Conservation (phyloP, 2,888 invertebrate species). For the Drosophila kambysellisi region DNA sequence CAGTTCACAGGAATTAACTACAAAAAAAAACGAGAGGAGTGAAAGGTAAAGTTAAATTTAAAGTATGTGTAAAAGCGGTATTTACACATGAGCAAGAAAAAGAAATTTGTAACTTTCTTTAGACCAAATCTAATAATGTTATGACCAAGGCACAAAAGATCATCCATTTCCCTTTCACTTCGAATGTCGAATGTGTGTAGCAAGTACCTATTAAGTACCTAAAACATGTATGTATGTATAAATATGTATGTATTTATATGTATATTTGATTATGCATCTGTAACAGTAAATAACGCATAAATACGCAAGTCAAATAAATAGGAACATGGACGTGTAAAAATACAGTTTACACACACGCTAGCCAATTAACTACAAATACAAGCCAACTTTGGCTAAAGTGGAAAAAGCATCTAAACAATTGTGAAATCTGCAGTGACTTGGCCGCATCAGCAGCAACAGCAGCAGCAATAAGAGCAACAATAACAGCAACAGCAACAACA, state of each 20-base stretch:
- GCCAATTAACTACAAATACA: constrained; percentile 52
- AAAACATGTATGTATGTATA: not conserved
- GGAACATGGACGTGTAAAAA: constrained; percentile 28
- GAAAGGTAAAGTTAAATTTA: constrained; percentile 37
- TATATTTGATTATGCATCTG: constrained; percentile 5
- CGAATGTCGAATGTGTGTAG: constrained; percentile 1
- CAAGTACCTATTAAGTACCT: constrained; percentile 4
- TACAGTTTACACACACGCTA: constrained; percentile 44
- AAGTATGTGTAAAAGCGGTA: not conserved
- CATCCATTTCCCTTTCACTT: constrained; percentile 59
- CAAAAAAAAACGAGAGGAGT: constrained; percentile 23
- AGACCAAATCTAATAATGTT: constrained; percentile 43
- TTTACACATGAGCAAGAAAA: constrained; percentile 31
- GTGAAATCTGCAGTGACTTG: constrained; percentile 55
- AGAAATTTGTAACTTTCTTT: constrained; percentile 57
- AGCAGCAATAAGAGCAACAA: constrained; percentile 6
- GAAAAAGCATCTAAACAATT: constrained; percentile 56
- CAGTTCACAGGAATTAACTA: constrained; percentile 1
- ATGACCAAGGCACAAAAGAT: constrained; percentile 26
- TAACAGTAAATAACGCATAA: constrained; percentile 2
- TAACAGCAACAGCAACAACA: constrained; percentile 15
- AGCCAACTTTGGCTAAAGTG: constrained; percentile 38
- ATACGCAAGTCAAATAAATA: constrained; percentile 28
- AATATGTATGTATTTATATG: not conserved
- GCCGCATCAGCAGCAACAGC: constrained; percentile 27